Base-by-base conservation (phyloP, 2,797 vertebrate genomes). In the Phylloscopus collybita region DNA sequence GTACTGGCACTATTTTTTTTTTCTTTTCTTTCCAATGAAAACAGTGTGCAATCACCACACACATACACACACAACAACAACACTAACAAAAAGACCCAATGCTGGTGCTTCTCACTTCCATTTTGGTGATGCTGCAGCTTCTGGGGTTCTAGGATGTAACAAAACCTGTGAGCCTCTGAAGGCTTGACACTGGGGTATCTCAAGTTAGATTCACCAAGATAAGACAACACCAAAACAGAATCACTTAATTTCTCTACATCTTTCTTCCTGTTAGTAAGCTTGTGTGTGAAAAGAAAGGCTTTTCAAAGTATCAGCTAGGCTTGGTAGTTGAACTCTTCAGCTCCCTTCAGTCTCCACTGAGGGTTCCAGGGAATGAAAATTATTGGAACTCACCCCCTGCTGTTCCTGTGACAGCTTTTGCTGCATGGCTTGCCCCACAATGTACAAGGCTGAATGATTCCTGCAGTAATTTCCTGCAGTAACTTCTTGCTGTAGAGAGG, bases 61-160 rank as follows among this genome's bases (percentile, higher is more conserved):
- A 40, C 16, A 56, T 10, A 12, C 1, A 16, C 5, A 6, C 7
- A 10, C 38, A 10, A 10, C 38, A 26, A 9, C 9, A 10, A 8
- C 7, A 17, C 7, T 34, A 60, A 38, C 12, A 6, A 11, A 15
- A 38, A 14, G 9, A 20, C 2, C 17, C 20, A 3, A 0, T 27
- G 6, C 17, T 62, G 19, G 2, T 65, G 32, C 20, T 72, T 65
- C 26, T 11, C 10, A 11, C 6, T 38, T 44, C 27, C 8, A 22
- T 36, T 88, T 62, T 74, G 22, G 5, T 26, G 23, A 8, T 5
- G 1, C 12, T 79, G 45, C 27, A 67, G 27, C 7, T 62, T 2
- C 6, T 60, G 20, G 11, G 6, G 1, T 81, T 83, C 15, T 59
- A 49, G n/a, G 16, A 18, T 29, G 4, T 40, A 29, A n/a, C 7